phyloP scores from a whole-genome alignment of 2,888 invertebrate genomes.

The Polia nebulosa region DNA sequence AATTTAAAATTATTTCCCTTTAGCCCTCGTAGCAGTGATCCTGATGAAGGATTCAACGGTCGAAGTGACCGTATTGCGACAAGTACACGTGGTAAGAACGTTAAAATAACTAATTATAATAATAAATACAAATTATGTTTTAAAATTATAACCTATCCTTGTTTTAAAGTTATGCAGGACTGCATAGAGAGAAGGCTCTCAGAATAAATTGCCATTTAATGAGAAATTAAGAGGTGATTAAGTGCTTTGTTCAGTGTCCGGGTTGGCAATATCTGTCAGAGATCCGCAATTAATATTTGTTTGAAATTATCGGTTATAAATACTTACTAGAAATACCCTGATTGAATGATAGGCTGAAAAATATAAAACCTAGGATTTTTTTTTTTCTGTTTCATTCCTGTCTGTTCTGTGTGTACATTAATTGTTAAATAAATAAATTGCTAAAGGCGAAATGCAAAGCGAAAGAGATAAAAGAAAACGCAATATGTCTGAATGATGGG shows the following conservation, averaged over 20 bases:
- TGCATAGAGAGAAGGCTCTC: conserved; percentile 24
- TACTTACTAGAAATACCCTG: background rate
- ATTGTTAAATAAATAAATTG: too few species aligned
- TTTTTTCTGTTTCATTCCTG: too few species aligned
- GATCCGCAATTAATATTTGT: background rate
- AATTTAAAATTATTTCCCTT: conserved; percentile 38
- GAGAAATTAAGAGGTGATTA: conserved; percentile 2
- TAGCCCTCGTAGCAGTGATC: conserved; percentile 90
- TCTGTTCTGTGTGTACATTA: too few species aligned
- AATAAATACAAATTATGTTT: background rate
- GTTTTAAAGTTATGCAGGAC: conserved; percentile 25
- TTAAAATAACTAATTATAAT: conserved; percentile 26
- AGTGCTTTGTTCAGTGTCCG: background rate
- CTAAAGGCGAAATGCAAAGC: background rate
- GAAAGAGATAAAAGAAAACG: background rate
- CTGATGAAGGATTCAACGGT: conserved; percentile 87
- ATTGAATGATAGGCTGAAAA: too few species aligned
- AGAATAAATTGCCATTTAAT: conserved; percentile 23
- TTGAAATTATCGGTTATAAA: background rate
- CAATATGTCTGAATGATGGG: too few species aligned
- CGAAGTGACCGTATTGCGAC: conserved; percentile 85
- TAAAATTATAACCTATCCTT: background rate
- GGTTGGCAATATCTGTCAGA: background rate
- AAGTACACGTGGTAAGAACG: conserved; percentile 88
- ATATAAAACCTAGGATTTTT: too few species aligned